phyloP scores from a whole-genome alignment of 2,888 invertebrate species.

The Orchesellides sinensis region DNA sequence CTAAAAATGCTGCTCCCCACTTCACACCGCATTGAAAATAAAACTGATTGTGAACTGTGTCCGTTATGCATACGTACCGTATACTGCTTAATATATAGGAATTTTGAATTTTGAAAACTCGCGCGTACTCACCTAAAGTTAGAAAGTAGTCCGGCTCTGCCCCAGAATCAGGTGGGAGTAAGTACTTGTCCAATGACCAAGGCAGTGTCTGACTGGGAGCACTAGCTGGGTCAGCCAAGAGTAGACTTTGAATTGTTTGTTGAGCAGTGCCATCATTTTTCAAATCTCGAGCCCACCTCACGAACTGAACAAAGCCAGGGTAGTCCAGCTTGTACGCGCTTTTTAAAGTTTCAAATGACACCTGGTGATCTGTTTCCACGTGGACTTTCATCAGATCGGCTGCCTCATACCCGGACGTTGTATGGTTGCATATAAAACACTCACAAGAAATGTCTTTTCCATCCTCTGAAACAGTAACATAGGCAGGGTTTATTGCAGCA shows the following conservation, averaged over 20 bases:
- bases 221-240: background rate
- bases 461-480: constrained; percentile 33
- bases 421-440: constrained; percentile 33
- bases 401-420: constrained; percentile 28
- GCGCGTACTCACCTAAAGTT: constrained; percentile 31
- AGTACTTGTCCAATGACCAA: constrained; percentile 24
- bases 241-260: background rate
- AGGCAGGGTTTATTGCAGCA: no score
- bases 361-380: constrained; percentile 22
- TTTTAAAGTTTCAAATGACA: constrained; percentile 45
- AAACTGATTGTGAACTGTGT: background rate
- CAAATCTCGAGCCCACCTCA: constrained; percentile 36
- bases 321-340: constrained; percentile 14
- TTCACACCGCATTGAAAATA: no score
- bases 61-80: no score
- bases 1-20: no score
- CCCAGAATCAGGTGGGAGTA: constrained; percentile 6
- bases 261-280: background rate
- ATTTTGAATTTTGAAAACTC: no score
- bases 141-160: constrained; percentile 23
- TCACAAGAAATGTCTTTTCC: constrained; percentile 17
- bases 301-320: constrained; percentile 43
- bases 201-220: background rate
- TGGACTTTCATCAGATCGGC: constrained; percentile 44
- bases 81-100: no score